Evolutionary conservation across 2,113 vertebrate genomes (phyloP), one percentile per base, ranked within the genome.

Genomic region (Melanerpes formicivorus): DNA sequence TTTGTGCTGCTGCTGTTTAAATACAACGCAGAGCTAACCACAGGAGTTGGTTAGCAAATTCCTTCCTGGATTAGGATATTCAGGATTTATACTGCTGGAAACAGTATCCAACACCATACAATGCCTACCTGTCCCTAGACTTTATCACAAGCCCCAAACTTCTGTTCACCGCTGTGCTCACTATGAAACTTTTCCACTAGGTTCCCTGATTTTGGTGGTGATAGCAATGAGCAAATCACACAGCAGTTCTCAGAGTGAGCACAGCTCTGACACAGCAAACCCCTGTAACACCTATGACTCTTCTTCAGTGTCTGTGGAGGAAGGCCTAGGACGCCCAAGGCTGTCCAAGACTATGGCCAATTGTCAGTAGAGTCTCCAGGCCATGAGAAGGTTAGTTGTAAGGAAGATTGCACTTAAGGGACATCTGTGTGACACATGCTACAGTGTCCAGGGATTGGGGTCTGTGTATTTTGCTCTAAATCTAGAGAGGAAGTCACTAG

Each of bases 401-500:
- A 83, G 91, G 87, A 90, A 80, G 87, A 42, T 75, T 76, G 40
- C 80, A 80, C 77, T 91, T 72, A 84, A 78, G 80, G 77, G 90
- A 79, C 46, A 75, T 72, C 58, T 88, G 65, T 69, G 63, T 81
- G 93, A 84, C 86, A 96, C 46, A 80, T 74, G 71, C 65, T 85
- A 70, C 64, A 56, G 34, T 86, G 87, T 80, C 91, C 74, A 96
- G 92, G 95, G 71, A 46, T n/a, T 93, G 86, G 62, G 80, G 54
- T 94, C 84, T 71, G 80, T 88, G 86, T 82, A 73, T 81, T 84
- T 84, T 71, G 63, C 81, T 80, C 79, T 84, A 90, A 74, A 93
- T 59, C 75, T 37, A 85, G 90, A 72, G 90, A 95, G 76, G 92
- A 94, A 95, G 86, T 90, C 85, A 82, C 84, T 66, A 82, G 72